Evolutionary conservation across 1,140 invertebrate species (phyloP), one percentile per base, ranked within the genome.

Genomic region (Cotesia vestalis): DNA sequence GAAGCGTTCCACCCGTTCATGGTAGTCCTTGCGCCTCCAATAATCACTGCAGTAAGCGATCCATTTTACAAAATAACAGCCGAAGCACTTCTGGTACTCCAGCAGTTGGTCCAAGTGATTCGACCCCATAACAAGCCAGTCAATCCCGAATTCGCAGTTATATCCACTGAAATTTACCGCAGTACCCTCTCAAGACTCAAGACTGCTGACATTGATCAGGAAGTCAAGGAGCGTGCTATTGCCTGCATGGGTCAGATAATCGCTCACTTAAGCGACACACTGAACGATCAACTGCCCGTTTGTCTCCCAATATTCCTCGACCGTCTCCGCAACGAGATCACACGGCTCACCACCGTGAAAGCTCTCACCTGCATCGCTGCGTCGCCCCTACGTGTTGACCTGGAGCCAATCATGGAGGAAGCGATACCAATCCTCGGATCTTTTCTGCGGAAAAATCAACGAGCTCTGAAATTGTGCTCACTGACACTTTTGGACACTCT

Each of bases 31-130:
- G 90, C 98, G 12, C 95, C 96, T 3, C 92, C 96, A 0, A 92
- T 99, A 53, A 91, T 98, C 38, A 88, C 91, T 61, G 94, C 96
- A 52, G 96, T 98, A 11, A 91, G 92, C 40, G 98, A 99, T 90
- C 92, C 93, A 52, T 99, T 99, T 88, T 99, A 99, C 87, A 99
- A 99, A 88, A 98, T 99, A 57, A 97, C 96, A 4, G 96, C 97
- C 0, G 96, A 98, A 87, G 96, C 96, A 1, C 85, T 99, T 17
- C 86, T 96, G 9, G 96, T 98, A 36, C 88, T 98, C 66, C 96
- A 99, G 81, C 94, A 97, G 72, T 88, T 99, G 55, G 96, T 99
- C 4, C 96, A 96, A 88, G 96, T 99, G 6, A 95, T 99, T 75
- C 89, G 96, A 69, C 96, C 96, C 0, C 87, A 96, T 57, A 88